phyloP scores from a whole-genome alignment of 2,797 vertebrate species.

The Vespertilio murinus region DNA sequence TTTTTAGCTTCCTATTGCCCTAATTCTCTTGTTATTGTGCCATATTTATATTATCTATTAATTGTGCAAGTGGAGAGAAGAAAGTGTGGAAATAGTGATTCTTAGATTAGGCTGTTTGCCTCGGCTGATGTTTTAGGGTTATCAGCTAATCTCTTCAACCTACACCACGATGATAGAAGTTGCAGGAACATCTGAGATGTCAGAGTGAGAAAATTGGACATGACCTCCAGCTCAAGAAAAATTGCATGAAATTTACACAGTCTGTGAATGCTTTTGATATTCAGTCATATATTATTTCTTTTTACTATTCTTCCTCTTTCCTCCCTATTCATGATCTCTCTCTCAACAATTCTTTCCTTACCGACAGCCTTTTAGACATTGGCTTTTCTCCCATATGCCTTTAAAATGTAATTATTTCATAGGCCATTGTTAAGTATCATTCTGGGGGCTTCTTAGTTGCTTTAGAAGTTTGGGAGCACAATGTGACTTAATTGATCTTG shows the following conservation, averaged over 20 bases:
- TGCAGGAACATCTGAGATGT: conserved; percentile 24
- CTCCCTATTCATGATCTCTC: neutral
- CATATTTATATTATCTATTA: neutral
- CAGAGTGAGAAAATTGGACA: conserved; percentile 31
- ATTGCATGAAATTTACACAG: conserved; percentile 23
- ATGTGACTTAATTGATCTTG: neutral
- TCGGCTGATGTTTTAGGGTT: neutral
- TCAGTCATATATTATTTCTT: neutral
- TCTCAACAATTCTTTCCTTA: neutral
- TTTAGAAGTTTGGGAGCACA: neutral
- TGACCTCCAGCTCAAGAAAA: conserved; percentile 17
- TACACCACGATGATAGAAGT: neutral
- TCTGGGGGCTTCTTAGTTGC: neutral
- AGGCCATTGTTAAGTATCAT: neutral
- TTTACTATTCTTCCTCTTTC: neutral
- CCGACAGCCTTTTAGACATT: neutral
- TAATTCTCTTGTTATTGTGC: neutral
- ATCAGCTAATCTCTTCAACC: conserved; percentile 8
- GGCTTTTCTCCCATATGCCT: neutral
- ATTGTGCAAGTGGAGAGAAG: neutral
- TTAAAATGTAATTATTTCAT: conserved; percentile 25
- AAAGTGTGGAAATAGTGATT: neutral
- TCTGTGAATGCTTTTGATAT: conserved; percentile 50
- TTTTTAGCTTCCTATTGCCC: neutral
- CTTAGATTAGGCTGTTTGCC: neutral